Evolutionary conservation across 2,797 vertebrate species (phyloP).

Genomic region (Meriones psammophilus): DNA sequence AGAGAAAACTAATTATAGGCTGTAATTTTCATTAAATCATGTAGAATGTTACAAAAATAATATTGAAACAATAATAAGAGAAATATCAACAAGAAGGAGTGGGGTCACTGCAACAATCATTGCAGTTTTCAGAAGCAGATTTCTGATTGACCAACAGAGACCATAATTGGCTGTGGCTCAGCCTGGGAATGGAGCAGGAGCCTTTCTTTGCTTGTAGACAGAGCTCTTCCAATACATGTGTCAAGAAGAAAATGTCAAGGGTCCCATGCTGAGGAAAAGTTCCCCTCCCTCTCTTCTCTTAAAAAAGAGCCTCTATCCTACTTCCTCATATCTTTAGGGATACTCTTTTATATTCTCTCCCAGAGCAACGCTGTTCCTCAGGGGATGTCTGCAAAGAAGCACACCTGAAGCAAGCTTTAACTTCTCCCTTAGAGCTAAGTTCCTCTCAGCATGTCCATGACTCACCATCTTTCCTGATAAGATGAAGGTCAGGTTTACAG

Average conservation of each 20-base stretch:
- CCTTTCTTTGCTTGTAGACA: not conserved
- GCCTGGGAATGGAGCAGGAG: not conserved
- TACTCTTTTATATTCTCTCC: not conserved
- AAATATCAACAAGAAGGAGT: constrained; percentile 19
- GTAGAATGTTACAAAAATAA: constrained; percentile 57
- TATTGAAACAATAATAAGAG: constrained; percentile 47
- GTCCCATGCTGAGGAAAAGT: not conserved
- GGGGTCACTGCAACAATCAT: not conserved
- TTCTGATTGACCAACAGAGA: not conserved
- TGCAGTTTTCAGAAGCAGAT: constrained; percentile 36
- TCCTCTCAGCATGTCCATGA: not conserved
- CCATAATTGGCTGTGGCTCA: not conserved
- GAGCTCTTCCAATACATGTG: not conserved
- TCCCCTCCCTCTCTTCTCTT: not conserved
- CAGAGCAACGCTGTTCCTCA: not conserved
- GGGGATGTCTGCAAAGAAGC: not conserved
- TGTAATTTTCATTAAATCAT: constrained; percentile 60
- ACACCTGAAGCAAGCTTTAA: not conserved
- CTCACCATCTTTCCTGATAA: not conserved
- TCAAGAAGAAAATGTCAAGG: not conserved
- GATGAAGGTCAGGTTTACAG: not conserved
- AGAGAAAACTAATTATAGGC: constrained; percentile 56
- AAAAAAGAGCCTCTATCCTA: not conserved
- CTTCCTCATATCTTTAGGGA: not conserved
- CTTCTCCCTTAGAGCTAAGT: not conserved